Base-by-base conservation (phyloP, 1,140 invertebrate genomes). In the Drosophila sturtevanti region DNA sequence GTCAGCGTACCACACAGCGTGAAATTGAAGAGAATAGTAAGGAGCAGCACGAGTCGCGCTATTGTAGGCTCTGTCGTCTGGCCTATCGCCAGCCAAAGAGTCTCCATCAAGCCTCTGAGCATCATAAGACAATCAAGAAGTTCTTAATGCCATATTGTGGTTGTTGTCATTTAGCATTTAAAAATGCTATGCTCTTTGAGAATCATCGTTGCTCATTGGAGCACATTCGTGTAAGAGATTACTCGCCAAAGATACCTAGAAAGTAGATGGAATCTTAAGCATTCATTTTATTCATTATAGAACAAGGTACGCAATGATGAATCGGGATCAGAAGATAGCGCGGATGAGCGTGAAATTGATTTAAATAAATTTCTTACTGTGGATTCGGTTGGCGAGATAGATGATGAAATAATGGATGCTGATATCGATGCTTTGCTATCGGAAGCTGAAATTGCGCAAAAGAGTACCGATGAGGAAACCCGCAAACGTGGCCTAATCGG, bases 311-410 rank as follows among this genome's bases (percentile, higher is more conserved):
- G 92, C 38, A 91, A 90, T 44, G 87, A 89, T 61, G 91, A 91
- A 38, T 90, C 86, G 5, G 84, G 89, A n/a, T 89, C 81, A 1
- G 94, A 94, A 67, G 94, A 92, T 12, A 95, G 94, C 74, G 95
- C 92, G 1, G 95, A 95, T 78, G 95, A 96, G 69, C 95, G 95
- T 81, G 95, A 96, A 90, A 94, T 95, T 3, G 95, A 96, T 93
- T 93, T 97, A 51, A 96, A 96, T 59, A 96, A 96, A 86, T 97
- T 97, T 78, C 96, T 96, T 93, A 96, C 96, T 24, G 93, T 97
- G 7, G 96, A 97, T 92, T 96, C 96, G 16, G 95, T 97, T 16
- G 96, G 96, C n/a, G 95, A 96, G 92, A 95, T 96, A 16, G 96
- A 97, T 92, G 96, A 95, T 94, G 84, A 87, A 9, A 92, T 91